A percentile compares a stretch with the other conserved stretches of the same genome.
These are phyloP conservation scores for Byasa hedistus DNA, from an alignment of 2,888 invertebrate genomes.

Conservation along the genomic window DNA sequence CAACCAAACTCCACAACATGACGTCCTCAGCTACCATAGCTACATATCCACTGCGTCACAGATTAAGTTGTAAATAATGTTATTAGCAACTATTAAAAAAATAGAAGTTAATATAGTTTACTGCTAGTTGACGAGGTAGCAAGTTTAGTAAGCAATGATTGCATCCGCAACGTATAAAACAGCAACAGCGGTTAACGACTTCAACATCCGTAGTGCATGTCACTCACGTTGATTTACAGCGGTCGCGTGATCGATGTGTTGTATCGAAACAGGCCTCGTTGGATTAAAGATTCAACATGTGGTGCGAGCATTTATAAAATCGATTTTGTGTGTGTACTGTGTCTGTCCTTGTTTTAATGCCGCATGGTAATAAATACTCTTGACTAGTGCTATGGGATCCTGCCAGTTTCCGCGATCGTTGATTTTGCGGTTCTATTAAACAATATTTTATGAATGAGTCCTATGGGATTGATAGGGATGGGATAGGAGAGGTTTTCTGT, in stretches of 20 bases:
- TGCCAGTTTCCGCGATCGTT: too few species aligned
- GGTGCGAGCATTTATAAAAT: not conserved
- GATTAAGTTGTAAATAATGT: too few species aligned
- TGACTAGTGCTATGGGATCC: too few species aligned
- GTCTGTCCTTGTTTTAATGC: not conserved
- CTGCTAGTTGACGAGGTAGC: not conserved
- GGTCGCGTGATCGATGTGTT: constrained; percentile 13
- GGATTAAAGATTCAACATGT: constrained; percentile 5
- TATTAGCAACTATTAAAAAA: too few species aligned
- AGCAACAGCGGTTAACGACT: constrained; percentile 27
- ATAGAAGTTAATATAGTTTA: not conserved
- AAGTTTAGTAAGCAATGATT: constrained; percentile 18
- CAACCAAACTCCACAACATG: too few species aligned
- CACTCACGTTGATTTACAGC: constrained; percentile 26
- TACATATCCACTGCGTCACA: too few species aligned
- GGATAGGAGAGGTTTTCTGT: too few species aligned
- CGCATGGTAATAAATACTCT: too few species aligned
- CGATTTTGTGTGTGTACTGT: not conserved
- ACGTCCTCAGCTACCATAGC: too few species aligned
- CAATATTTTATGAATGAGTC: too few species aligned
- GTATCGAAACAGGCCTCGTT: constrained; percentile 8
- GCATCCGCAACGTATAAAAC: constrained; percentile 18
- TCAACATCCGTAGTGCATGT: constrained; percentile 25
- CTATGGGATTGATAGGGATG: too few species aligned
- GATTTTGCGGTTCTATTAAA: too few species aligned